Base-by-base conservation (phyloP, 2,888 invertebrate species). In the Agrochola circellaris region DNA sequence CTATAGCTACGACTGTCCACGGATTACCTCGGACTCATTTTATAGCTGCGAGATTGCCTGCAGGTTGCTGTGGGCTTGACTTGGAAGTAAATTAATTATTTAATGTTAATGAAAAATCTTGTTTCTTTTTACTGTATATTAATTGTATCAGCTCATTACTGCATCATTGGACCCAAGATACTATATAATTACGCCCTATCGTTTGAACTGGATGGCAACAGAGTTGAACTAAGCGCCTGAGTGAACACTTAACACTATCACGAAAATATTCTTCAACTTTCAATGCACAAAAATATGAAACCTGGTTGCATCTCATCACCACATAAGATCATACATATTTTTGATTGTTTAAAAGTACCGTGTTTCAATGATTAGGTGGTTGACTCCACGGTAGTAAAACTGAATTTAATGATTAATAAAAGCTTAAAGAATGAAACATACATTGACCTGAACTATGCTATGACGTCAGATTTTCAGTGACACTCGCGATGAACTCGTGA, bases 11-110 rank as follows among this genome's bases (percentile, higher is more conserved):
- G 26, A n/a, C 62, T 80, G 56, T 56, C 48, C 51, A 60, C 75
- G 45, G 45, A 81, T 75, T 81, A 81, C 42, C 58, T 75, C 58
- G 51, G 45, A 73, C 34, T 66, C 34, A 75, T 75, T 79, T 66
- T 60, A 74, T 65, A 60, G 34, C 51, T 13, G 26, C 64, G 17
- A 58, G 75, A 54, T 45, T 26, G 34, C 30, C 17, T 30, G 30
- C 42, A 30, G 15, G 13, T 30, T 64, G 20, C 23, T 34, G 30
- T 6, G 42, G 13, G 34, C 42, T 65, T 15, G 17, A 7, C 56
- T 56, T 68, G n/a, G n/a, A 58, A 38, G 58, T 15, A 65, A 51
- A 51, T 74, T 81, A 81, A 73, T 56, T 34, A 34, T 34, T 34
- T n/a, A 42, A 42, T 48, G 4, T 51, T 23, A 64, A 26, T 58